Conservation (phyloP, 2,888 invertebrate genomes). For the Rhagonycha lutea region DNA sequence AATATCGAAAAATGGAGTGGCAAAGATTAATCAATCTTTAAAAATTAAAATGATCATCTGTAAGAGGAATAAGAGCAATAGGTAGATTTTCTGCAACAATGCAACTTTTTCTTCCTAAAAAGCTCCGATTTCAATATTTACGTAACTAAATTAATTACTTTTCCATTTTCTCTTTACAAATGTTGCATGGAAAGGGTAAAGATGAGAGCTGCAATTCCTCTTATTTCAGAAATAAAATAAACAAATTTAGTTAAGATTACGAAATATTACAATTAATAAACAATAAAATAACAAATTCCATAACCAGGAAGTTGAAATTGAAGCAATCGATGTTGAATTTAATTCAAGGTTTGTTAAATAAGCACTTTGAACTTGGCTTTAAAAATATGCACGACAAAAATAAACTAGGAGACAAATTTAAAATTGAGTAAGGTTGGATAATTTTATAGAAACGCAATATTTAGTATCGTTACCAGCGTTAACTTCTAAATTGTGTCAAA, state of each 20-base stretch:
- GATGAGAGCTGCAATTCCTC: not conserved
- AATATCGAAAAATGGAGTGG: not conserved
- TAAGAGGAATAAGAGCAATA: no score
- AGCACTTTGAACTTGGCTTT: conserved; percentile 8
- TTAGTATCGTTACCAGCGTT: not conserved
- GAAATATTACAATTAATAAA: not conserved
- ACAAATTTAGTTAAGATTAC: not conserved
- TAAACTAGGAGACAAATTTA: not conserved
- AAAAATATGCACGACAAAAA: not conserved
- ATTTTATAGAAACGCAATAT: not conserved
- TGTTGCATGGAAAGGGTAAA: not conserved
- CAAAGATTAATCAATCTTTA: no score
- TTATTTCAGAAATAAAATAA: not conserved
- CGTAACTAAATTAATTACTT: no score
- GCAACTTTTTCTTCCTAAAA: no score
- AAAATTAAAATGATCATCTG: no score
- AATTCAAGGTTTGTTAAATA: not conserved
- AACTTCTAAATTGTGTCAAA: not conserved
- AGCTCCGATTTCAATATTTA: no score
- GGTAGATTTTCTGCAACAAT: no score
- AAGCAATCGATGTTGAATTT: not conserved
- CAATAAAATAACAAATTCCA: not conserved
- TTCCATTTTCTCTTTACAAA: no score
- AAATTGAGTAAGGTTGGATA: not conserved
- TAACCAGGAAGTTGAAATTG: not conserved